Base-by-base conservation (phyloP, 2,113 vertebrate species). In the Mobula hypostoma region DNA sequence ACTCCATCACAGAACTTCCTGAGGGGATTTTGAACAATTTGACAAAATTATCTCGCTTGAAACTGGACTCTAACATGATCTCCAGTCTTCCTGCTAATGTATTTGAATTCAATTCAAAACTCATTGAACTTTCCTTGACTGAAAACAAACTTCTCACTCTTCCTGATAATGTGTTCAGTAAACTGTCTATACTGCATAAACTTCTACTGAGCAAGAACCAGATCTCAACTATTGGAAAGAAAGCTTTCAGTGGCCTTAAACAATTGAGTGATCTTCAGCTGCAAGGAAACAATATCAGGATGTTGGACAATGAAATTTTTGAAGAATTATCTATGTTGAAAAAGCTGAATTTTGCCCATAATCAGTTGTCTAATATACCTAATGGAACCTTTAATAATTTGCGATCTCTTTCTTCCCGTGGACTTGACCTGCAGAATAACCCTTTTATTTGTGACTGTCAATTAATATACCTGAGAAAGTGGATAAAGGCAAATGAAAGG, bases 361-460 rank as follows among this genome's bases (percentile, higher is more conserved):
- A 98, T 32, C 32, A 95, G 0, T 96, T 97, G 1, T 94, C 95
- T 78, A 96, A 1, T 0, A 93, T 97, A 88, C 96, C 97, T 12
- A 76, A 0, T 3, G 95, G 96, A 29, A 94, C 97, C 70, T 96
- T 97, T 94, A 79, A 96, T 1, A 72, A 95, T 48, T 94, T 97
- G 58, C 77, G 78, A 7, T 96, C 96, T 80, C 96, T 98, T 17
- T 6, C 2, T 27, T 0, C 8, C 15, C 95, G 0, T 32, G 96
- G 96, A 1, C 78, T 97, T 32, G 94, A 95, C 94, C 96, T 98
- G 3, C 96, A 95, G 29, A 94, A 95, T 27, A 98, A 98, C 79
- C 96, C 97, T 0, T 98, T 98, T 98, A 94, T 83, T 27, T 98
- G 98, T 95, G 97, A 98, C 96, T 98, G 98, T 74, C 96, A 95